These are phyloP conservation scores for Eriosoma lanigerum DNA, from an alignment of 1,140 invertebrate species.

Conservation along the genomic window DNA sequence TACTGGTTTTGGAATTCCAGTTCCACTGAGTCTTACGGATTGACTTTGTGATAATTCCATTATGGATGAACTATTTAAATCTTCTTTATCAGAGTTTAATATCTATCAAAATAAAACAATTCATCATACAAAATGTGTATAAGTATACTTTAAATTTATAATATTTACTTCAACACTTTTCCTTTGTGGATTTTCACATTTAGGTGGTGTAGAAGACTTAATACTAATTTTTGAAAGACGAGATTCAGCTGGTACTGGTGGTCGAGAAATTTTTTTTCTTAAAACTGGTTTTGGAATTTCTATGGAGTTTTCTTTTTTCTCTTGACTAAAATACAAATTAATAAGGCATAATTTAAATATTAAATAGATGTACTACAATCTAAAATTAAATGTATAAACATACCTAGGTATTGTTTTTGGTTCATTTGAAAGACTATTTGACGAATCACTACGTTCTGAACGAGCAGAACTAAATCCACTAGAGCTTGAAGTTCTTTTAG, in stretches of 20 bases:
- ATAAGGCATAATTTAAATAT: background rate
- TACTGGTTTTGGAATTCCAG: slow-evolving; percentile 85
- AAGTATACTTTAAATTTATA: background rate
- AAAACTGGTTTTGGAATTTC: slow-evolving; percentile 37
- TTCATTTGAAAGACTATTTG: slow-evolving; percentile 61
- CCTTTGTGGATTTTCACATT: slow-evolving; percentile 38
- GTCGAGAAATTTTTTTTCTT: slow-evolving; percentile 38
- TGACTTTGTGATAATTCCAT: slow-evolving; percentile 45
- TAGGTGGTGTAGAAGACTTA: slow-evolving; percentile 37
- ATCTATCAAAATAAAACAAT: slow-evolving; percentile 26
- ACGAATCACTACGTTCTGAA: slow-evolving; percentile 78
- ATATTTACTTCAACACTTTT: slow-evolving; percentile 43
- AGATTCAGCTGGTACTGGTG: slow-evolving; percentile 32
- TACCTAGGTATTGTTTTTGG: slow-evolving; percentile 54
- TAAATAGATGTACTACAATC: too few species aligned
- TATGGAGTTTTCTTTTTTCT: slow-evolving; percentile 31
- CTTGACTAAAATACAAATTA: slow-evolving; percentile 3
- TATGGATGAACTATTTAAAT: slow-evolving; percentile 16
- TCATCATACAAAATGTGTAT: background rate
- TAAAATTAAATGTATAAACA: background rate
- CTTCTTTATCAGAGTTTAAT: slow-evolving; percentile 45
- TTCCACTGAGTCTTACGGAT: slow-evolving; percentile 58
- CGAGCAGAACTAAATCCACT: slow-evolving; percentile 86
- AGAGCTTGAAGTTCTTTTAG: slow-evolving; percentile 84
- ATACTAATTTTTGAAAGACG: slow-evolving; percentile 44